These are phyloP conservation scores for Ormyrus pomaceus DNA, from an alignment of 2,888 invertebrate species.

Conservation along the genomic window DNA sequence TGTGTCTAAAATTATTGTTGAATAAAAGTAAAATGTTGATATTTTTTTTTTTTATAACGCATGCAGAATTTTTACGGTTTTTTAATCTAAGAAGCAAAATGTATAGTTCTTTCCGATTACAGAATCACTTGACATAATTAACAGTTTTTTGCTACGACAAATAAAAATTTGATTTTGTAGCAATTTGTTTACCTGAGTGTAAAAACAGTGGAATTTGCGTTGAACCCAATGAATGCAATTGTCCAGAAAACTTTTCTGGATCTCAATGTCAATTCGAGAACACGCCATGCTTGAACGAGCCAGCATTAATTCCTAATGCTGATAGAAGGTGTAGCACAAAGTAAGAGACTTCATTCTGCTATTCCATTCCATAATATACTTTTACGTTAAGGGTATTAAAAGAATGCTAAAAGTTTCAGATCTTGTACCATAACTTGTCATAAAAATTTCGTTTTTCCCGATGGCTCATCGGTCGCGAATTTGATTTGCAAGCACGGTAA, in stretches of 20 bases:
- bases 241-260: conserved; percentile 84
- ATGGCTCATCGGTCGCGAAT: conserved; percentile 83
- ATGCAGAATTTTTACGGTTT: too few species aligned
- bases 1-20: neutral
- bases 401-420: conserved; percentile 73
- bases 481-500: conserved; percentile 83
- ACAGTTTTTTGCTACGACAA: too few species aligned
- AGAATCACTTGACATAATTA: too few species aligned
- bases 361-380: neutral
- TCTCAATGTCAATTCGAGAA: conserved; percentile 85
- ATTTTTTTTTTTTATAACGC: neutral
- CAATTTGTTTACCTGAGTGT: conserved; percentile 85
- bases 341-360: conserved; percentile 76
- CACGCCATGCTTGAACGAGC: conserved; percentile 83
- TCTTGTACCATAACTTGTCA: conserved; percentile 82
- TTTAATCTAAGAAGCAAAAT: too few species aligned
- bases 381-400: neutral
- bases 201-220: conserved; percentile 89
- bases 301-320: conserved; percentile 82
- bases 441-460: conserved; percentile 82
- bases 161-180: conserved; percentile 75
- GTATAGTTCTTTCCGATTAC: too few species aligned
- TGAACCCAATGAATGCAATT: conserved; percentile 85
- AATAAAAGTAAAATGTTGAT: conserved; percentile 30
- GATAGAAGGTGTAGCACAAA: conserved; percentile 80